phyloP scores from a whole-genome alignment of 2,797 vertebrate genomes.

The Fistularia commersonii region DNA sequence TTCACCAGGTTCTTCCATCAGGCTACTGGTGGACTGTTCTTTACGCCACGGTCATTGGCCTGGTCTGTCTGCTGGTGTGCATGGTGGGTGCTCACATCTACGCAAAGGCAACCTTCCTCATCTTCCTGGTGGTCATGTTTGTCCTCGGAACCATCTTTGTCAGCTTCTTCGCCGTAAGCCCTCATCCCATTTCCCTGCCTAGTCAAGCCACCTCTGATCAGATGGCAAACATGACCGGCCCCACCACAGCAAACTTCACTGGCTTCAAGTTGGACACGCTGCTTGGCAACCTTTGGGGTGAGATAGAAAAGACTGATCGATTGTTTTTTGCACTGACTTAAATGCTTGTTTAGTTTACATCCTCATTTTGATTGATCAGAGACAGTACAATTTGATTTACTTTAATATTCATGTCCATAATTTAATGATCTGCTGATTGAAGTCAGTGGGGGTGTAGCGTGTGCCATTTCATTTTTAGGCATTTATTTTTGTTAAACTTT shows the following conservation, averaged over 20 bases:
- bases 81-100: slow-evolving; percentile 88
- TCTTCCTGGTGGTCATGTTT: slow-evolving; percentile 83
- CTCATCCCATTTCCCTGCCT: slow-evolving; percentile 59
- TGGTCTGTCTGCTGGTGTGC: slow-evolving; percentile 86
- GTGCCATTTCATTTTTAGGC: too few relatives aligned
- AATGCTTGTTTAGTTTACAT: too few relatives aligned
- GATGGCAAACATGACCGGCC: slow-evolving; percentile 31
- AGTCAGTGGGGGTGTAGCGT: too few relatives aligned
- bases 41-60: slow-evolving; percentile 75
- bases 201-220: slow-evolving; percentile 1
- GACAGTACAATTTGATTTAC: too few relatives aligned
- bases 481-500: too few relatives aligned
- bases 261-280: slow-evolving; percentile 85
- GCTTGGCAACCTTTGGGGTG: slow-evolving; percentile 78
- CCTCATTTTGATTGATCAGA: neutral
- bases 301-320: slow-evolving; percentile 29
- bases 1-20: slow-evolving; percentile 72
- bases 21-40: slow-evolving; percentile 88
- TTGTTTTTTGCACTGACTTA: too few relatives aligned
- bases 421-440: too few relatives aligned
- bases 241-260: slow-evolving; percentile 72
- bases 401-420: too few relatives aligned
- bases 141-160: slow-evolving; percentile 82
- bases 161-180: slow-evolving; percentile 82
- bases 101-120: slow-evolving; percentile 87